Evolutionary conservation across 2,113 vertebrate genomes (phyloP).

Genomic region (Rhynchopsitta pachyrhyncha): DNA sequence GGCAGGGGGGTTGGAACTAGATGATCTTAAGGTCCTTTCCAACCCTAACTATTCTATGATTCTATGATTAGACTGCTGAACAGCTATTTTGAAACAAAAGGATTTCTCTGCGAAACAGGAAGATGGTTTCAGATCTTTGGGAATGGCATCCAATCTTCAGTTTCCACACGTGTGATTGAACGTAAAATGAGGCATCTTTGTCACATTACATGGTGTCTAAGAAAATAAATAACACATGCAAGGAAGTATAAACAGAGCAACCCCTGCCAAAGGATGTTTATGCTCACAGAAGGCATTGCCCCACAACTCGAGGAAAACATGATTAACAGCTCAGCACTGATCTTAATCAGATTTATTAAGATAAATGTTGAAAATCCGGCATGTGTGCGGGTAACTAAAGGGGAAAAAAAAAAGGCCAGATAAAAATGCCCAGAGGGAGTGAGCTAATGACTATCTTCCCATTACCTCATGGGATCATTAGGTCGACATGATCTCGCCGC

Average conservation of each 20-base stretch:
- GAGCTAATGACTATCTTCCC: constrained; percentile 49
- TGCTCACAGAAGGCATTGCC: not conserved
- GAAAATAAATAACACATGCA: not conserved
- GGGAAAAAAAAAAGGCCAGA: not conserved
- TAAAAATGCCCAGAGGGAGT: constrained; percentile 48
- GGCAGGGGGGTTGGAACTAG: too few species aligned
- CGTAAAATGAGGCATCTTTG: not conserved
- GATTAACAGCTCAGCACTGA: not conserved
- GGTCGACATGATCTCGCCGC: constrained; percentile 25
- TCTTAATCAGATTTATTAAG: constrained; percentile 49
- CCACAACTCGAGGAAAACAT: not conserved
- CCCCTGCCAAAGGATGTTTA: not conserved
- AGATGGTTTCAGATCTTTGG: not conserved
- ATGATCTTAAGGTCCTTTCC: too few species aligned
- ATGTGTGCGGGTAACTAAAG: not conserved
- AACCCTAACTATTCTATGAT: too few species aligned
- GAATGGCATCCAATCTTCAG: not conserved
- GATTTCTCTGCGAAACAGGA: not conserved
- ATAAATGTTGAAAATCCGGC: not conserved
- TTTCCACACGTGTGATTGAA: not conserved
- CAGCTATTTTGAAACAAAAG: not conserved
- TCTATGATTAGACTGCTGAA: not conserved
- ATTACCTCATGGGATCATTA: constrained; percentile 65
- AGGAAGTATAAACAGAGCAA: not conserved
- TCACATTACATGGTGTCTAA: not conserved